These are phyloP conservation scores for Sebastes iracundus DNA, from an alignment of 2,797 vertebrate species.

Conservation along the genomic window DNA sequence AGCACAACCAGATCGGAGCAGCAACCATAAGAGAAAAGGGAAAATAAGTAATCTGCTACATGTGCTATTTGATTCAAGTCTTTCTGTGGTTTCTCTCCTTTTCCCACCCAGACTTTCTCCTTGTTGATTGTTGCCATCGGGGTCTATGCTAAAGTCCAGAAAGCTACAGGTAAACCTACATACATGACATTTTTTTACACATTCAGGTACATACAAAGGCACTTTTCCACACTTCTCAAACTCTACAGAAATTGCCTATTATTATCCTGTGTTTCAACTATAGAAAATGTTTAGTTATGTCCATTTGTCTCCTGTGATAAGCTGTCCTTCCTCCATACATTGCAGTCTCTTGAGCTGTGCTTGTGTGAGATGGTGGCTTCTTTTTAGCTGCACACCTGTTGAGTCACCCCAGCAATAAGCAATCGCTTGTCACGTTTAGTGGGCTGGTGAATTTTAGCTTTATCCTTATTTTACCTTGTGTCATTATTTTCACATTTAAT, in stretches of 20 bases:
- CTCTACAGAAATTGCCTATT: not conserved
- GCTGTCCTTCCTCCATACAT: not conserved
- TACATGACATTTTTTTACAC: not conserved
- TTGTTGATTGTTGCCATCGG: constrained; percentile 84
- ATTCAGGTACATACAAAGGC: not conserved
- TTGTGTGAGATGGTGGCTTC: not conserved
- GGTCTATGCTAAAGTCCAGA: constrained; percentile 83
- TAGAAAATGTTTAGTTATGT: not conserved
- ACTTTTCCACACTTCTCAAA: not conserved
- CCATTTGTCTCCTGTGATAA: not conserved
- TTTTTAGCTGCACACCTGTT: not conserved
- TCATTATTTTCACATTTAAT: constrained; percentile 15
- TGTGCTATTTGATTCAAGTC: not conserved
- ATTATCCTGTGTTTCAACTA: not conserved
- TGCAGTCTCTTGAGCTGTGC: not conserved
- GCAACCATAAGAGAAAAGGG: not conserved
- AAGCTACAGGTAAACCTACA: constrained; percentile 79
- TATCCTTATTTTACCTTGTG: constrained; percentile 1
- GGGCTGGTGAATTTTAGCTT: not conserved
- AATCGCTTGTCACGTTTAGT: not conserved
- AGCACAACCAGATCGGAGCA: not conserved
- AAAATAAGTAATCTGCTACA: not conserved
- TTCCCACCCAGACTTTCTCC: constrained; percentile 82
- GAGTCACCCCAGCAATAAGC: not conserved
- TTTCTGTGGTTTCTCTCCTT: not conserved